Evolutionary conservation across 2,888 invertebrate genomes (phyloP).

Genomic region (Patella depressa): DNA sequence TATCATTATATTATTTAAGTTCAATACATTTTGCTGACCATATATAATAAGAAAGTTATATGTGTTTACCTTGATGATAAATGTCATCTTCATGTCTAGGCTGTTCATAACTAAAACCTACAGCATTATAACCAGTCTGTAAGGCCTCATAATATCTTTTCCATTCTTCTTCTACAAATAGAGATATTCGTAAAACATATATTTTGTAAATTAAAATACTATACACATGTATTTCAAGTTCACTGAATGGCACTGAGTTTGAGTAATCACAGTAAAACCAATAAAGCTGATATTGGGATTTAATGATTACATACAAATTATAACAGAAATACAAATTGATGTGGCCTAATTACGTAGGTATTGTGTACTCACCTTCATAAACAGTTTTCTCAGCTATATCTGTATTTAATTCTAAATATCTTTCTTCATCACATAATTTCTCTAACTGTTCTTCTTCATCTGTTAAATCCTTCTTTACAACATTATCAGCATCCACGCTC

Average conservation of each 20-base stretch:
- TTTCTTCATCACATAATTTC: constrained; percentile 93
- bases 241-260: no score
- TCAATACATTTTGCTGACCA: no score
- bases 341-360: no score
- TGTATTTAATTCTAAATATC: constrained; percentile 86
- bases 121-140: constrained; percentile 70
- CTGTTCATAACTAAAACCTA: constrained; percentile 72
- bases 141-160: constrained; percentile 84
- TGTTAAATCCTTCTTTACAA: constrained; percentile 76
- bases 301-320: background rate
- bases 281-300: no score
- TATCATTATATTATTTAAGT: no score
- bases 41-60: no score
- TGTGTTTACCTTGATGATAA: constrained; percentile 8
- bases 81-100: constrained; percentile 18
- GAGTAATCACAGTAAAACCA: no score
- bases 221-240: no score
- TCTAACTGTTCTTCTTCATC: constrained; percentile 86
- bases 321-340: no score
- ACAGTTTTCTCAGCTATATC: constrained; percentile 90
- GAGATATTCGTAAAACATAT: background rate
- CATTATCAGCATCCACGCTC: constrained; percentile 81
- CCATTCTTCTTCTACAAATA: constrained; percentile 87
- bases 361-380: constrained; percentile 82
- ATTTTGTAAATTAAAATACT: background rate